Evolutionary conservation across 2,797 vertebrate genomes (phyloP).

Genomic region (Meda fulgida): DNA sequence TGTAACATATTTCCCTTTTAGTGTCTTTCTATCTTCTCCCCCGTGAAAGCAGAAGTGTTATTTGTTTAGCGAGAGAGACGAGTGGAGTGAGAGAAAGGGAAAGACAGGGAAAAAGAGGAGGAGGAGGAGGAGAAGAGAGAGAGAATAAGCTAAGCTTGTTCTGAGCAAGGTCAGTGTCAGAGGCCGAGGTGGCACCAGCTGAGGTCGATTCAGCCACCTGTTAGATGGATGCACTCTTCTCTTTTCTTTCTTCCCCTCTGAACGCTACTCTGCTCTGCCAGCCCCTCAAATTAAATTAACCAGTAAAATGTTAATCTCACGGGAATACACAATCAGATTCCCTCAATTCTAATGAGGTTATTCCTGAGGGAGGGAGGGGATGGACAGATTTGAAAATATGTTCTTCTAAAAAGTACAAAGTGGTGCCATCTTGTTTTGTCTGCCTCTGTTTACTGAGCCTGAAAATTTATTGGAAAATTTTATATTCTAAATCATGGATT

Average conservation of each 20-base stretch:
- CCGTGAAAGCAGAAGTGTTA: conserved; percentile 64
- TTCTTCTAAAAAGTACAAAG: conserved; percentile 40
- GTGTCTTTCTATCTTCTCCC: conserved; percentile 64
- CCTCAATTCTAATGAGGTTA: conserved; percentile 66
- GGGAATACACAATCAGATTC: conserved; percentile 73
- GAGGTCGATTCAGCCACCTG: conserved; percentile 91
- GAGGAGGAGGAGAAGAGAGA: conserved; percentile 39
- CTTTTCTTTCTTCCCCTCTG: conserved; percentile 63
- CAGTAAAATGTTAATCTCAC: conserved; percentile 67
- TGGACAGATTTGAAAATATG: conserved; percentile 46
- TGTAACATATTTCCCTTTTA: conserved; percentile 84
- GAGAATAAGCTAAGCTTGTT: conserved; percentile 72
- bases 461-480: conserved; percentile 4
- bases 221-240: conserved; percentile 77
- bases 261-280: conserved; percentile 63
- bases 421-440: conserved; percentile 47
- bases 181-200: conserved; percentile 90
- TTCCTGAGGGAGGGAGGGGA: conserved; percentile 45
- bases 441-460: conserved; percentile 44
- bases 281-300: conserved; percentile 75
- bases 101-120: conserved; percentile 26
- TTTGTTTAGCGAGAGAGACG: conserved; percentile 65
- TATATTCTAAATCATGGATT: not conserved
- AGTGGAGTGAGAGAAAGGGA: conserved; percentile 56
- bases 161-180: conserved; percentile 89